A percentile compares a stretch with the other conserved stretches of the same genome.
Conservation (phyloP, 1,140 invertebrate genomes). For the Drosophila ambigua region DNA sequence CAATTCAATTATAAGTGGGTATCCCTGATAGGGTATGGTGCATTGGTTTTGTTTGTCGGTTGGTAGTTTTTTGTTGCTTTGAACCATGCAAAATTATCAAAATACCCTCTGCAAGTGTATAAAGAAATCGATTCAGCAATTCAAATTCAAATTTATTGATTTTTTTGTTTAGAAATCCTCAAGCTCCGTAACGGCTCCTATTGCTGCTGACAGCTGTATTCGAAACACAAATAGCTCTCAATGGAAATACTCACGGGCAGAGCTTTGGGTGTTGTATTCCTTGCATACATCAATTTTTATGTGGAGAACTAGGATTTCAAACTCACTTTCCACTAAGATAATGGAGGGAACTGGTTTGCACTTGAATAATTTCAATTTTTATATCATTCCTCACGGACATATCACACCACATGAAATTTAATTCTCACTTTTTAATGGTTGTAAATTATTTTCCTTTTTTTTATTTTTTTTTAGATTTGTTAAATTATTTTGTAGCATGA, state of each 20-base stretch:
- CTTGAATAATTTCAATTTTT: neutral
- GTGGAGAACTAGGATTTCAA: neutral
- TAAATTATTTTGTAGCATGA: neutral
- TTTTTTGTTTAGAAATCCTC: constrained; percentile 32
- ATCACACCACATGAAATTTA: neutral
- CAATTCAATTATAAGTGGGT: neutral
- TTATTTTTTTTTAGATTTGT: too few relatives aligned
- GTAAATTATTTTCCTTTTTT: neutral
- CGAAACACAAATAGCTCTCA: constrained; percentile 14
- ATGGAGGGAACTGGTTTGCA: constrained; percentile 14
- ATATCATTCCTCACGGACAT: too few relatives aligned
- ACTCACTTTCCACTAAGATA: neutral
- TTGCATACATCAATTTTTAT: too few relatives aligned
- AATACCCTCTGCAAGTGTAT: too few relatives aligned
- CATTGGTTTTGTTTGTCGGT: constrained; percentile 13
- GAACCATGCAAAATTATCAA: too few relatives aligned
- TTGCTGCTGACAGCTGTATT: constrained; percentile 18
- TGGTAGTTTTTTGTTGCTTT: too few relatives aligned
- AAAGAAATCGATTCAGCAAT: constrained; percentile 24
- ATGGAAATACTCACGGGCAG: neutral
- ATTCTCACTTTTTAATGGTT: neutral
- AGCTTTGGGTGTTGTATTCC: constrained; percentile 29
- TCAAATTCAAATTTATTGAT: constrained; percentile 57
- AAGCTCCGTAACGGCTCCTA: too few relatives aligned
- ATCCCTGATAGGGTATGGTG: constrained; percentile 5